Evolutionary conservation across 2,888 invertebrate species (phyloP), one percentile per base, ranked within the genome.

Genomic region (Eurois occulta): DNA sequence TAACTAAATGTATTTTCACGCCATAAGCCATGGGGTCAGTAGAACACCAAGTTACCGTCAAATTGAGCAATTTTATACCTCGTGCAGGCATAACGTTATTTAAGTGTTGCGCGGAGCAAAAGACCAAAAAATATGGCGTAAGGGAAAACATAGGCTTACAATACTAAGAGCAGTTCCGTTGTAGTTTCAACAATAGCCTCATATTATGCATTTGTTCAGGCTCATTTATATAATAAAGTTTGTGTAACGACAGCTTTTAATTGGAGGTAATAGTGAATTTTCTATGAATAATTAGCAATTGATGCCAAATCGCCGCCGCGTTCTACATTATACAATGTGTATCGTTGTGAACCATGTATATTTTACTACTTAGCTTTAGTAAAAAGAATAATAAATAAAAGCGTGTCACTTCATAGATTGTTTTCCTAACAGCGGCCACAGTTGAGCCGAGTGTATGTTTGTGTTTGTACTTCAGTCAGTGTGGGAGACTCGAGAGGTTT

Each of bases 391-490:
- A 43, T 76, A 43, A 35, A 71, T 60, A 84, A 55, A 62, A 70
- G 55, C 28, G 62, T 38, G 28, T 77, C 70, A 68, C 43, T 35
- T 66, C 46, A 55, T 52, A 28, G 72, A 71, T 66, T 83, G 72
- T 78, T 75, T 79, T 71, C 62, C 24, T 71, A 84, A 76, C 75
- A n/a, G 38, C 64, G 35, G 83, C 58, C 74, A 75, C 68, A 72
- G 79, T 77, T 24, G 77, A 73, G 35, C 62, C 65, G 64, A 81
- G 62, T 80, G 78, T 74, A 24, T 84, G 67, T 88, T 86, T 88
- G 79, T 88, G 88, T 83, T 82, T 85, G 88, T 78, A 70, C 77
- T 77, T 76, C 52, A 79, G 84, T 72, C 73, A 55, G 84, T 81
- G 81, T 85, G 86, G 84, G 88, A 81, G 81, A 80, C 72, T 79